Base-by-base conservation (phyloP, 2,797 vertebrate genomes). In the Cossypha heuglini region DNA sequence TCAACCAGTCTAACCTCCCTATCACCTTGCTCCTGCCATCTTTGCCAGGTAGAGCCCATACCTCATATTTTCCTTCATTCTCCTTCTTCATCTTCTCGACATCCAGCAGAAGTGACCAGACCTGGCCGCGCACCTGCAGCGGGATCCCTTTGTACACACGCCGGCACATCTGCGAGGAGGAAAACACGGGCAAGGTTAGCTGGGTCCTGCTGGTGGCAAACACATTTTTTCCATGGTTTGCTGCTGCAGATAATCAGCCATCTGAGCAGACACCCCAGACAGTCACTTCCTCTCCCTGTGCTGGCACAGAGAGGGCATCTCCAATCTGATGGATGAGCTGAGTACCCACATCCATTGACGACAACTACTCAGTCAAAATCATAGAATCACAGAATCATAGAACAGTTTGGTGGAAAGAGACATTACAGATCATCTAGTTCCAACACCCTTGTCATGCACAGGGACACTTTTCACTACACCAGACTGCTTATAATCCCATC, bases 91-190 rank as follows among this genome's bases (percentile, higher is more conserved):
- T 95, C 85, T 98, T 98, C 67, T 99, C 98, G 0, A 99, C 90
- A 9, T 99, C 98, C 97, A 99, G 96, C 54, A 99, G 97, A 82
- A 99, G 96, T 0, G 98, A 98, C 98, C 98, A 99, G 46, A 98
- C 98, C 95, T 99, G 98, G 40, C 98, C 99, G 92, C 98, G 97
- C 35, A 98, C 98, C 97, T 99, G 98, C 14, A 99, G 98, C 0
- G 98, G 98, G 90, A 99, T 98, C 35, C 99, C 98, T 97, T 99
- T 98, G 95, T 98, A 99, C 24, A 99, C 98, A 29, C 98, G 97
- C 73, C 98, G 98, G 85, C 96, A 97, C 98, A 99, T 97, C 98
- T 99, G 96, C 0, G 7, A n/a, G 68, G 45, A 78, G n/a, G 20
- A 26, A 49, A 74, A 81, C 1, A 0, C 0, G 0, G 1, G 22